Evolutionary conservation across 23 tunicate species (phyloP).

Genomic region (Halocynthia aurantium): DNA sequence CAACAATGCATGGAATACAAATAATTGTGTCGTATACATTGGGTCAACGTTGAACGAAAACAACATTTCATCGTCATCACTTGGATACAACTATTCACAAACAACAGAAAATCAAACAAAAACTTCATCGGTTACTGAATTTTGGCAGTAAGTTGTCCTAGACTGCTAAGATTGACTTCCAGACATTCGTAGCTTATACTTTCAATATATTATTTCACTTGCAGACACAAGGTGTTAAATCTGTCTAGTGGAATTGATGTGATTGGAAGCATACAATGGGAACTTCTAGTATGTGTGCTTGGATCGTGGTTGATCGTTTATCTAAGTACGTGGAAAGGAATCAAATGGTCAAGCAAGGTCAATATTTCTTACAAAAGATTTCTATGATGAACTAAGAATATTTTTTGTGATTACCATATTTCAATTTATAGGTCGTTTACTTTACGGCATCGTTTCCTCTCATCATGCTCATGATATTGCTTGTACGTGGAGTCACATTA

Average conservation of each 20-base stretch:
- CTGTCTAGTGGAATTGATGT: constrained; percentile 28
- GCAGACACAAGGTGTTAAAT: constrained; percentile 19
- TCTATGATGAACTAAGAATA: too few relatives aligned
- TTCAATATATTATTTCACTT: background rate
- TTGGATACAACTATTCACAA: background rate
- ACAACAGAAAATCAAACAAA: background rate
- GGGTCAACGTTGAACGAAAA: too few relatives aligned
- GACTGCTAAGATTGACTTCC: background rate
- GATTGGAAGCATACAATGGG: constrained; percentile 25
- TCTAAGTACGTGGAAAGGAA: constrained; percentile 38
- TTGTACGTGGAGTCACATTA: constrained; percentile 32
- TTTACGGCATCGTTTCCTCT: constrained; percentile 39
- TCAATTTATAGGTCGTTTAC: constrained; percentile 42
- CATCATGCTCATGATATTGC: constrained; percentile 24
- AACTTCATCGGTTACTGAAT: constrained; percentile 34
- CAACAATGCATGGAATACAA: constrained; percentile 52
- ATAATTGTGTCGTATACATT: constrained; percentile 24
- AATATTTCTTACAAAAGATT: background rate
- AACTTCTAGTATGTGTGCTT: constrained; percentile 24
- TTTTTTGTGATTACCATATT: too few relatives aligned
- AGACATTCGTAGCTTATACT: background rate
- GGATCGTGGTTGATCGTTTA: constrained; percentile 31
- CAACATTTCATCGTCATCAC: background rate
- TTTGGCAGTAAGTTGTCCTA: constrained; percentile 21
- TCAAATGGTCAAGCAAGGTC: constrained; percentile 54